These are phyloP conservation scores for Apotomis turbidana DNA, from an alignment of 2,888 invertebrate genomes.

Conservation along the genomic window DNA sequence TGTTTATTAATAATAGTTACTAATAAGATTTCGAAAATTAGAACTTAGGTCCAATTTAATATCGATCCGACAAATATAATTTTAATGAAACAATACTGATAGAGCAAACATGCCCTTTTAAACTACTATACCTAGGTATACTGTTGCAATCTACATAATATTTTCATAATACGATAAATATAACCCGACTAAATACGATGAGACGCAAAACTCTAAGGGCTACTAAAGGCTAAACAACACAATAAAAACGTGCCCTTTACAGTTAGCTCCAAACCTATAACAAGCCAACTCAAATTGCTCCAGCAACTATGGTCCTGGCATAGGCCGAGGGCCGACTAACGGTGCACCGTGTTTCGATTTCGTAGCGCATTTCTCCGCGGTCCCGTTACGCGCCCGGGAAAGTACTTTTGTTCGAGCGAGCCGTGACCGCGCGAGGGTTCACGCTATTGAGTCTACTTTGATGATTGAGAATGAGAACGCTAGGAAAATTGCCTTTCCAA, in stretches of 20 bases:
- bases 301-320: conserved; percentile 35
- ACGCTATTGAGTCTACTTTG: conserved; percentile 64
- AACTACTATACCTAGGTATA: too few species aligned
- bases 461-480: conserved; percentile 40
- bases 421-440: conserved; percentile 63
- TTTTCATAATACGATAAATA: too few species aligned
- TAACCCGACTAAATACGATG: too few species aligned
- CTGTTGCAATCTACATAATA: too few species aligned
- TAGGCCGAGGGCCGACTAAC: conserved; percentile 79
- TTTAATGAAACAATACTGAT: too few species aligned
- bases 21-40: too few species aligned
- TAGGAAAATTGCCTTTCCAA: conserved; percentile 40
- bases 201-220: too few species aligned
- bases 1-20: too few species aligned
- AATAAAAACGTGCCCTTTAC: background rate
- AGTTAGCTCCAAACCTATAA: conserved; percentile 19
- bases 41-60: too few species aligned
- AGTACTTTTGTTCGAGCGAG: conserved; percentile 76
- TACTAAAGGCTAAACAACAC: background rate
- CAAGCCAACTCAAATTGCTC: conserved; percentile 5
- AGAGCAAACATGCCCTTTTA: too few species aligned
- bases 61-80: too few species aligned
- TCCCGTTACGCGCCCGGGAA: conserved; percentile 82
- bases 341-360: conserved; percentile 83
- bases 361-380: conserved; percentile 82